phyloP scores from a whole-genome alignment of 35 echinoderm and acorn worm genomes.

The Ophioderma brevispina region DNA sequence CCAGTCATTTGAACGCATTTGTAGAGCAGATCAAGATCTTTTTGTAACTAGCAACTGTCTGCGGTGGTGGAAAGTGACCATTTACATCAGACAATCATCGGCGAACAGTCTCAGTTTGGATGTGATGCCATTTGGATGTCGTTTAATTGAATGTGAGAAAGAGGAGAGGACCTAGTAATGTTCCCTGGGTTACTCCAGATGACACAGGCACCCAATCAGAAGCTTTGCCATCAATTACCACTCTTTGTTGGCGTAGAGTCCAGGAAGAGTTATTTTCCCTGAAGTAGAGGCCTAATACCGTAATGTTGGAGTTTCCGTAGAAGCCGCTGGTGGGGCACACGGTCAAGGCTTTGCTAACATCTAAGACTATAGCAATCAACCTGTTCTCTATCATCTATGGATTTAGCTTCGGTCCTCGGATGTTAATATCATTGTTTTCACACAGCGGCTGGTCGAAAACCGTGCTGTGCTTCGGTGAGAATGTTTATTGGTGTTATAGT shows the following conservation, averaged over 20 bases:
- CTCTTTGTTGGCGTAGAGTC: background rate
- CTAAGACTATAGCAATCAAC: background rate
- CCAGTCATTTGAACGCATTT: background rate
- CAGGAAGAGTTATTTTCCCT: background rate
- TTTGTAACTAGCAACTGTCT: background rate
- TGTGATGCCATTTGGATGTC: too few relatives aligned
- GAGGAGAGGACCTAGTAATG: too few relatives aligned
- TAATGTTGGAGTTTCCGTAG: constrained; percentile 6
- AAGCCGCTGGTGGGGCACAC: background rate
- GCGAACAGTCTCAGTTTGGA: too few relatives aligned
- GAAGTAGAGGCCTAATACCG: background rate
- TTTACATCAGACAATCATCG: background rate
- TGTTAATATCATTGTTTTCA: background rate
- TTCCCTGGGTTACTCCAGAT: too few relatives aligned
- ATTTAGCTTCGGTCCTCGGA: background rate
- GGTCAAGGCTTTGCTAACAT: background rate
- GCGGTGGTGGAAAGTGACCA: background rate
- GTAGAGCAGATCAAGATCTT: background rate
- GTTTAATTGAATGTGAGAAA: background rate
- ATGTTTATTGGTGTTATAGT: background rate
- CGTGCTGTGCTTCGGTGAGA: background rate
- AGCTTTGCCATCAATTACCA: background rate
- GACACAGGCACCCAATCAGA: too few relatives aligned
- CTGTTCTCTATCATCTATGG: background rate
- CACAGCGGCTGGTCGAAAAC: background rate